These are phyloP conservation scores for Pterobdella sp. DNA, from an alignment of 2,888 invertebrate species.

Conservation along the genomic window DNA sequence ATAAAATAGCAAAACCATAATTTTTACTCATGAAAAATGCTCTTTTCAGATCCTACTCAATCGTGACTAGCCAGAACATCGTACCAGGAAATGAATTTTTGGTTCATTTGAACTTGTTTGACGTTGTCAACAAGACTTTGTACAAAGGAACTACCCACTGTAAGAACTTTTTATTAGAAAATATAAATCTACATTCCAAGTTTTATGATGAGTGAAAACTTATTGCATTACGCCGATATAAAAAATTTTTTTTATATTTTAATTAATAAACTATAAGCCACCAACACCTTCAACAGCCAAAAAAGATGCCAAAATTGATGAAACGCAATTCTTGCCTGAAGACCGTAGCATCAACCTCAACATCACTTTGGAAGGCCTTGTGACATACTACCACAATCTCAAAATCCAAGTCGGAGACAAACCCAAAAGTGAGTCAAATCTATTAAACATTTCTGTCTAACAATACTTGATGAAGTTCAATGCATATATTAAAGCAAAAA, in stretches of 20 bases:
- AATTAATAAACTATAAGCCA: too few species aligned
- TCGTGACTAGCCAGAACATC: neutral
- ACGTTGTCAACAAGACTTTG: conserved; percentile 7
- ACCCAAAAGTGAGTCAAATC: conserved; percentile 1
- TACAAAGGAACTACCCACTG: neutral
- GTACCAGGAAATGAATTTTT: conserved; percentile 4
- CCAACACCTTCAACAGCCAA: neutral
- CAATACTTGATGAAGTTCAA: neutral
- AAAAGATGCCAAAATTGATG: neutral
- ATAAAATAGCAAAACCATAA: neutral
- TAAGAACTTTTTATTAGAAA: neutral
- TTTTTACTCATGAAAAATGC: neutral
- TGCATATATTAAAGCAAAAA: neutral
- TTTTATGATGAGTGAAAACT: too few species aligned
- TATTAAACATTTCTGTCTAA: too few species aligned
- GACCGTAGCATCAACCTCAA: conserved; percentile 5
- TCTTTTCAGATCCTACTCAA: neutral
- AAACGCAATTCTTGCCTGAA: neutral
- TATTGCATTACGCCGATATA: too few species aligned
- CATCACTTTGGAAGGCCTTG: conserved; percentile 4
- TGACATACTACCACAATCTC: conserved; percentile 8
- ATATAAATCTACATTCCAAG: neutral
- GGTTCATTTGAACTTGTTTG: neutral
- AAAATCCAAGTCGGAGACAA: neutral
- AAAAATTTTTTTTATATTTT: too few species aligned